Base-by-base conservation (phyloP, 2,797 vertebrate species). In the Euthynnus affinis region DNA sequence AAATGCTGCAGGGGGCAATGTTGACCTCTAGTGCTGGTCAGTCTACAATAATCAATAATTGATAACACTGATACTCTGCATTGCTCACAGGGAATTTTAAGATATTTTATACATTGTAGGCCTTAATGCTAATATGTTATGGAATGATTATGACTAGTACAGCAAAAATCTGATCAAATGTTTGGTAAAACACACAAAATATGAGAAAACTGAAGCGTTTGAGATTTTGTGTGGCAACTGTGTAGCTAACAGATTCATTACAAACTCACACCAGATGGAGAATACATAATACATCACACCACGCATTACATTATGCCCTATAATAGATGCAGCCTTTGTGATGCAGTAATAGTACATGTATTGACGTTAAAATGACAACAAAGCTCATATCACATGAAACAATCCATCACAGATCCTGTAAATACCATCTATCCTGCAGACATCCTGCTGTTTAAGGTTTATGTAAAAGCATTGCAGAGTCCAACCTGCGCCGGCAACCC, bases 401-500 rank as follows among this genome's bases (percentile, higher is more conserved):
- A 46, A 1, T 17, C n/a, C 8, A 3, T 29, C 40, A 42, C 2
- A 42, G 13, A 53, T 18, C 32, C 22, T 51, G 9, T 22, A 12
- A 15, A 20, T 25, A 9, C 6, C 32, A 48, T 58, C 23, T 13
- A 5, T 40, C 32, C 32, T 7, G 7, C 2, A 52, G 32, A 0
- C 12, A 32, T 2, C 42, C 23, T 51, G 9, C 29, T 67, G 29
- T 65, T 74, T 51, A 44, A 66, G 32, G 56, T 67, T 77, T 14
- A 14, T 34, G 40, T 37, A 18, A 62, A 83, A 77, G 74, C 46
- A 29, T 32, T 65, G 78, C 82, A 79, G 87, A 86, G 66, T 71
- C 37, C 40, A 42, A 72, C 63, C 58, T 67, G 77, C 82, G 81
- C 55, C 76, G 44, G 27, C 63, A 69, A 59, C 20, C 46, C 46